Evolutionary conservation across 2,888 invertebrate species (phyloP).

Genomic region (Drosophila longiperda): DNA sequence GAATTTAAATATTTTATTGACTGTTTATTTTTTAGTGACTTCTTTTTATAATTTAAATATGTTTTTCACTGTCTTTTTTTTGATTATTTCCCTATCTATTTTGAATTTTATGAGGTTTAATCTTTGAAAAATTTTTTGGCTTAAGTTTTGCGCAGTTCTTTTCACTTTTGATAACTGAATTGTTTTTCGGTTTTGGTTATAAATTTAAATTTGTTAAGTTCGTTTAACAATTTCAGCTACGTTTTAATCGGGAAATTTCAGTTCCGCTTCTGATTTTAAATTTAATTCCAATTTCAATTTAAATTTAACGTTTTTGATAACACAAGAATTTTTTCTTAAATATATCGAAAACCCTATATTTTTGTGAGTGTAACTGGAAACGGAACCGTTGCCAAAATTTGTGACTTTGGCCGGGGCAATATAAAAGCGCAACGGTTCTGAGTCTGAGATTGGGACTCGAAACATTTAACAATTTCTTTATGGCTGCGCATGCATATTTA

Average conservation of each 20-base stretch:
- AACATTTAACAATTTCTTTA: constrained; percentile 78
- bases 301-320: not conserved
- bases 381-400: constrained; percentile 52
- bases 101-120: not conserved
- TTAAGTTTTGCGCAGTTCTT: not conserved
- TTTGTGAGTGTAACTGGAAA: constrained; percentile 4
- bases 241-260: not conserved
- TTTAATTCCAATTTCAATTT: too few species aligned
- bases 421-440: constrained; percentile 25
- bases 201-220: not conserved
- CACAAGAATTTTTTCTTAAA: not conserved
- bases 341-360: not conserved
- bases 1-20: not conserved
- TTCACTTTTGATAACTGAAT: not conserved
- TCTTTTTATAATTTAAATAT: not conserved
- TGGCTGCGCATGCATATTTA: constrained; percentile 74
- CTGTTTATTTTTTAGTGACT: not conserved
- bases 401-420: constrained; percentile 56
- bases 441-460: constrained; percentile 49
- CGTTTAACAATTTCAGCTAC: not conserved
- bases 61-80: not conserved
- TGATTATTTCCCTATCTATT: not conserved
- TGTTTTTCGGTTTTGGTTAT: not conserved
- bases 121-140: not conserved
- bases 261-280: not conserved